A percentile compares a stretch with the other conserved stretches of the same genome.
Conservation (phyloP, 2,888 invertebrate species). For the Ischnura elegans region DNA sequence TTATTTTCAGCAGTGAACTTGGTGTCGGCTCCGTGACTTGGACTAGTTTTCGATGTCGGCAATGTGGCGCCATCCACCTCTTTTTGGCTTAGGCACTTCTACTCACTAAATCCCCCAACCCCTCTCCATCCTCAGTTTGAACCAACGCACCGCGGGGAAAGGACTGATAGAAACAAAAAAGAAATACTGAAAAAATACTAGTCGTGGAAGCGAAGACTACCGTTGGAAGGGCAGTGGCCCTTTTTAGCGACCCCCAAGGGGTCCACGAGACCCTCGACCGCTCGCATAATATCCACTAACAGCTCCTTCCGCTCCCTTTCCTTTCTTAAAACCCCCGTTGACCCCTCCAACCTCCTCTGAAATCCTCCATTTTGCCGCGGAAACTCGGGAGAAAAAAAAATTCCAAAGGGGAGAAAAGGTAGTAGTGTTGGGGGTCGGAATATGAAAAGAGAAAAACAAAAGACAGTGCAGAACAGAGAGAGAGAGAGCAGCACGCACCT, state of each 20-base stretch:
- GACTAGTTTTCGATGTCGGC: too few species aligned
- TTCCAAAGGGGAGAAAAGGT: not conserved
- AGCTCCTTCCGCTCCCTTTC: not conserved
- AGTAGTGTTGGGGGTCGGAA: not conserved
- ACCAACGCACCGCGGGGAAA: too few species aligned
- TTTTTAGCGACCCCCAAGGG: not conserved
- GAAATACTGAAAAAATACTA: too few species aligned
- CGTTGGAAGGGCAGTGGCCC: not conserved
- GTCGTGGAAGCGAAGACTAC: not conserved
- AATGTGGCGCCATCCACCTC: too few species aligned
- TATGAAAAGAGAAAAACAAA: slow-evolving; percentile 16
- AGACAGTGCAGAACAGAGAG: too few species aligned
- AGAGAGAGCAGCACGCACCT: too few species aligned
- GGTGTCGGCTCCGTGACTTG: too few species aligned
- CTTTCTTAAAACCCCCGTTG: not conserved
- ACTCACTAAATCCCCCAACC: too few species aligned
- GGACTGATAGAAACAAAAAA: too few species aligned
- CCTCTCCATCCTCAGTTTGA: too few species aligned
- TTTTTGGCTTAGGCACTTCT: too few species aligned
- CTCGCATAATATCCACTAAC: not conserved
- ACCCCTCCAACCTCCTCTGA: not conserved
- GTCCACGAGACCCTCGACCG: not conserved
- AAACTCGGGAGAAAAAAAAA: not conserved
- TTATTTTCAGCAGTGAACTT: too few species aligned
- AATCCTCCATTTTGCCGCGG: not conserved